Evolutionary conservation across 2,113 vertebrate genomes (phyloP), one percentile per base, ranked within the genome.

Genomic region (Mystacornis crossleyi): DNA sequence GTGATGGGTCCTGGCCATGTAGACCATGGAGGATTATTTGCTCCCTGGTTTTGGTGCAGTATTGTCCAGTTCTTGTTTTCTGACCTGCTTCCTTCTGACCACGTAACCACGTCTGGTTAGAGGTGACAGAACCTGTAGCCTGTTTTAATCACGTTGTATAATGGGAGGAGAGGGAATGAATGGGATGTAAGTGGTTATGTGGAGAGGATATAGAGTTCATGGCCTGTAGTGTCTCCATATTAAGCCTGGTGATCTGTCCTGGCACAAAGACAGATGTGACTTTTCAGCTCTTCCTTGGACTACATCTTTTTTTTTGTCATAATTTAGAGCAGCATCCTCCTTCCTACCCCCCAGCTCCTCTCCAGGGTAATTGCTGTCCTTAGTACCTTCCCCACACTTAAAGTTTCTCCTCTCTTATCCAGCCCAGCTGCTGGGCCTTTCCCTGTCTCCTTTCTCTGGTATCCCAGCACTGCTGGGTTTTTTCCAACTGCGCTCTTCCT

Each of bases 1-100:
- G 34, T 86, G 61, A 9, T 2, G 2, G 13, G 6, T 69, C n/a
- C 48, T 55, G 26, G 28, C n/a, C 1, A 0, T n/a, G 0, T 0
- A 54, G 15, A n/a, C 33, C 13, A 10, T 3, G 3, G 6, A n/a
- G 43, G 29, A 16, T 60, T 40, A 19, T 90, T 90, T 64, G 18
- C 23, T 73, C 40, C 42, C 38, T 10, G 15, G 23, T 51, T 74
- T 53, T 70, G 74, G 19, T 2, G 1, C 28, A 34, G 2, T 23
- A 3, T 23, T 36, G 18, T 62, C 47, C 36, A 84, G 15, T 55
- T 90, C 21, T 51, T 93, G 38, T 51, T 74, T 78, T 74, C 29
- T 29, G 21, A 4, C 50, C 50, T 66, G 8, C 1, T 47, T 71
- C 16, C 34, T 79, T 75, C 61, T 92, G 9, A 26, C 51, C 23